Evolutionary conservation across 2,797 vertebrate genomes (phyloP).

Genomic region (Heterohyrax brucei): DNA sequence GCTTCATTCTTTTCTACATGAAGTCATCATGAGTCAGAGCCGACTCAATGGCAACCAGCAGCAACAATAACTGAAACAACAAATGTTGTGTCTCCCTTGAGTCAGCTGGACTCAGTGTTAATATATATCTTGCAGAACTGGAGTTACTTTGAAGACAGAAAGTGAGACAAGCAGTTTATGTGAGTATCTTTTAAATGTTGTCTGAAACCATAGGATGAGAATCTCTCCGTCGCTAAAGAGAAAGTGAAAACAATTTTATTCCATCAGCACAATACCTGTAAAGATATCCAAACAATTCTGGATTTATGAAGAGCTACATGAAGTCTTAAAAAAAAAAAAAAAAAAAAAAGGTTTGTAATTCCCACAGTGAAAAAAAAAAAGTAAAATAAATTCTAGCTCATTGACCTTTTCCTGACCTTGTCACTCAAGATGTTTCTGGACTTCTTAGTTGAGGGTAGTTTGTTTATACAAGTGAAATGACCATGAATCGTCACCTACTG

Average conservation of each 20-base stretch:
- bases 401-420: slow-evolving; percentile 10
- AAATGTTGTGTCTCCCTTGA: background rate
- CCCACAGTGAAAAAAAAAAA: slow-evolving; percentile 10
- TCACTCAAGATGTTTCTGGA: slow-evolving; percentile 47
- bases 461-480: slow-evolving; percentile 48
- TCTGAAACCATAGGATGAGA: background rate
- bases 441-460: background rate
- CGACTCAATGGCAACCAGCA: background rate
- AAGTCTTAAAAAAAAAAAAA: background rate
- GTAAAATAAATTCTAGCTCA: slow-evolving; percentile 37
- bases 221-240: background rate
- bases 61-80: background rate
- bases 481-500: background rate
- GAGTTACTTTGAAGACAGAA: background rate
- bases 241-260: background rate
- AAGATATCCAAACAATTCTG: background rate
- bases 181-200: background rate
- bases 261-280: background rate
- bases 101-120: background rate
- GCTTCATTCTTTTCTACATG: background rate
- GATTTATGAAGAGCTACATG: background rate
- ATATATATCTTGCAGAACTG: background rate
- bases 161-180: background rate
- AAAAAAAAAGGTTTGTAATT: slow-evolving; percentile 30
- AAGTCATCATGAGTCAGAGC: background rate